Conservation (phyloP, 2,797 vertebrate species). For the Artibeus jamaicensis region DNA sequence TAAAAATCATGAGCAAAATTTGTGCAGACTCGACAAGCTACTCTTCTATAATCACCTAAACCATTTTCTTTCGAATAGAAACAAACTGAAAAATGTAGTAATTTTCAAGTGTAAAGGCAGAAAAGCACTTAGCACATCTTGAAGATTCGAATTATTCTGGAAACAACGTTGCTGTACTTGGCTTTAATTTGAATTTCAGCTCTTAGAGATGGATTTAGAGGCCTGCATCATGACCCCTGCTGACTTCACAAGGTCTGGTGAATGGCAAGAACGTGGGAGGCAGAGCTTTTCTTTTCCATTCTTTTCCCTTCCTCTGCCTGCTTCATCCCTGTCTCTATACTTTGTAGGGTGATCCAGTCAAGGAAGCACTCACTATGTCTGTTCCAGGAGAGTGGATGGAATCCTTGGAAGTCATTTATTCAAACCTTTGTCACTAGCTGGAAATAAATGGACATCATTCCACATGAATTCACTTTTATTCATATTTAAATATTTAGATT, state of each 20-base stretch:
- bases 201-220: neutral
- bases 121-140: slow-evolving; percentile 60
- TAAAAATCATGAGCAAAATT: slow-evolving; percentile 58
- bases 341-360: neutral
- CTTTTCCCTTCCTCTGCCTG: neutral
- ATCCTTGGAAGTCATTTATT: neutral
- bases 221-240: neutral
- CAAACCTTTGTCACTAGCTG: neutral
- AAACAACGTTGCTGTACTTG: neutral
- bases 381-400: neutral
- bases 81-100: slow-evolving; percentile 54
- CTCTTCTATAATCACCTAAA: slow-evolving; percentile 44
- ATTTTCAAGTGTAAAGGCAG: slow-evolving; percentile 60
- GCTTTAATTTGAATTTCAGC: slow-evolving; percentile 59
- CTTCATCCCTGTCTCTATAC: neutral
- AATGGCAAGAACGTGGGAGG: neutral
- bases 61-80: slow-evolving; percentile 65
- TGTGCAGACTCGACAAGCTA: slow-evolving; percentile 24
- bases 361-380: neutral
- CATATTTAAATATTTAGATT: neutral
- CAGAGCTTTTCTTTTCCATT: neutral
- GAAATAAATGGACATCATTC: neutral
- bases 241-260: neutral
- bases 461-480: neutral
- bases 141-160: slow-evolving; percentile 57